A percentile compares a stretch with the other conserved stretches of the same genome.
These are phyloP conservation scores for Halcyon chelicuti DNA, from an alignment of 2,797 vertebrate genomes.

Conservation along the genomic window DNA sequence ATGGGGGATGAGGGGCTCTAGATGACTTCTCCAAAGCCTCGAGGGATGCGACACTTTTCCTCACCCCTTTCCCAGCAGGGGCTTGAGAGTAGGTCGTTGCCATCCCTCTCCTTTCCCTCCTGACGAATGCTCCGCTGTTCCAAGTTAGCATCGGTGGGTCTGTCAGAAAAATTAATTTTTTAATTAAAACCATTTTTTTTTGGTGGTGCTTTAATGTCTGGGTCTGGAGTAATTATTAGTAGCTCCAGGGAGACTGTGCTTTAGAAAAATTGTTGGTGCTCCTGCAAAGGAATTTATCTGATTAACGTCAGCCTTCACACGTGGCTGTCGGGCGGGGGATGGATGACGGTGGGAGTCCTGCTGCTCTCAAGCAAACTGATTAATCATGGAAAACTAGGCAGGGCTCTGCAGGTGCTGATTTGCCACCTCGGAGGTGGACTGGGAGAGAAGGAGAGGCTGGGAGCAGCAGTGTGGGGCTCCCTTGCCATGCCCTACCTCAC, in stretches of 20 bases:
- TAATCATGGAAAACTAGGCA: conserved; percentile 20
- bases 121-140: not conserved
- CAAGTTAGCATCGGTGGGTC: not conserved
- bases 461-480: not conserved
- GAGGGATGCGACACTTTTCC: not conserved
- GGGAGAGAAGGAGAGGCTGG: not conserved
- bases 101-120: not conserved
- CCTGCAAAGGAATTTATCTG: conserved; percentile 71
- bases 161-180: conserved; percentile 79
- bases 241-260: conserved; percentile 69
- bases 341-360: not conserved
- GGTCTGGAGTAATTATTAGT: conserved; percentile 76
- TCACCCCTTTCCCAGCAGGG: not conserved
- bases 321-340: not conserved
- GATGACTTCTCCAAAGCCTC: not conserved
- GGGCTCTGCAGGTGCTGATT: not conserved
- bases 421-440: not conserved
- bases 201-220: conserved; percentile 70
- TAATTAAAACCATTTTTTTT: conserved; percentile 76
- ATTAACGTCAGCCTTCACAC: conserved; percentile 62
- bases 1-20: not conserved
- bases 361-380: conserved; percentile 21
- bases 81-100: not conserved
- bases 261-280: conserved; percentile 73
- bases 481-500: not conserved